Base-by-base conservation (phyloP, 2,888 invertebrate genomes). In the Phalangium opilio region DNA sequence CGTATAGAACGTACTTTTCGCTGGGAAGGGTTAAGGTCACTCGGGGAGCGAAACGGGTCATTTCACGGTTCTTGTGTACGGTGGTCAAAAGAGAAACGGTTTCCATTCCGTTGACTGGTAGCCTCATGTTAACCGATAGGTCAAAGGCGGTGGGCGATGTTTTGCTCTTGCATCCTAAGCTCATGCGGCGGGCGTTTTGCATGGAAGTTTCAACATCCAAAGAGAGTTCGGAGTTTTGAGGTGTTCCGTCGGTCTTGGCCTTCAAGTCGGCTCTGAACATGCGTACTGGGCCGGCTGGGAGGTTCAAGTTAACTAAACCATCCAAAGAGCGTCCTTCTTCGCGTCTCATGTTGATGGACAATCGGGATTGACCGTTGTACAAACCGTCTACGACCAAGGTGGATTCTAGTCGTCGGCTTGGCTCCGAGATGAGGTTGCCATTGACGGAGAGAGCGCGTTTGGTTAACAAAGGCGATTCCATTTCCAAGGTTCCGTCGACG, bases 131-230 rank as follows among this genome's bases (percentile, higher is more conserved):
- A 5, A 52, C 19, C 7, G 52, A 52, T 17, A 52, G 41, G 15
- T 52, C 52, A 34, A 50, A 49, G 2, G 48, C 43, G 14, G 46
- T 48, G 20, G 36, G 17, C 4, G 41, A 43, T 15, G 47, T 43
- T 27, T 41, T 48, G 20, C 45, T n/a, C 19, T 52, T 52, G 8
- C 50, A 45, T 12, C 49, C 45, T 2, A 51, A 17, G 1, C 50
- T 49, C 34, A 53, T 20, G 7, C 19, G 17, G 3, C 32, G 45
- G 5, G 51, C 21, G n/a, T 43, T 47, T 34, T 18, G 7, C 35
- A 44, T 51, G 3, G 53, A 53, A n/a, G 50, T 49, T 18, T 49
- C 45, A 4, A 51, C 17, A 8, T 51, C 44, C 21, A 53, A 49
- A 19, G 34, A 48, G n/a, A 40, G 38, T 15, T 50, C 49, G 15